These are phyloP conservation scores for Lissocephala sabroskyi DNA, from an alignment of 2,888 invertebrate genomes.

Conservation along the genomic window DNA sequence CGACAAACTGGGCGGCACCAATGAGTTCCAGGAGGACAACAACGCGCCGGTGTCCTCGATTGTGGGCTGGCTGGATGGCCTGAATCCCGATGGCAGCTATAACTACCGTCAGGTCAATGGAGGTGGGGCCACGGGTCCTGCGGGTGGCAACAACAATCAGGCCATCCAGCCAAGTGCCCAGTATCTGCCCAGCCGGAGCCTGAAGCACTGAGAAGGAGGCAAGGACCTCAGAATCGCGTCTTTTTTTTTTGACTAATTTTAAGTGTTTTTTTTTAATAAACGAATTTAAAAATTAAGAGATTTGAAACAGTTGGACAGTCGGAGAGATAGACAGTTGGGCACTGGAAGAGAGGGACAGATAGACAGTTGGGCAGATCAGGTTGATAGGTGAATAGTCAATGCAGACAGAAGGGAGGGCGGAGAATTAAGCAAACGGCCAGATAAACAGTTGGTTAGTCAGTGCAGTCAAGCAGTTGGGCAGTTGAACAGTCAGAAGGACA, in stretches of 20 bases:
- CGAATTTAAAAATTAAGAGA: background rate
- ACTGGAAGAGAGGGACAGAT: no score
- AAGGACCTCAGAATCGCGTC: no score
- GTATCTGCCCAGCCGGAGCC: constrained; percentile 54
- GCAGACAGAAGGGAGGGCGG: no score
- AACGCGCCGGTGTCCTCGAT: constrained; percentile 65
- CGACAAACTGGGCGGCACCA: constrained; percentile 66
- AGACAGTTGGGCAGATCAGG: no score
- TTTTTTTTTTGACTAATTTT: constrained; percentile 21
- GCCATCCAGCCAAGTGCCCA: constrained; percentile 38
- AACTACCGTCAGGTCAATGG: constrained; percentile 58
- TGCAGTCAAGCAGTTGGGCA: no score
- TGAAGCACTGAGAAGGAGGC: constrained; percentile 42
- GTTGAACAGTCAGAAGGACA: no score
- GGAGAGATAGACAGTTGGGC: no score
- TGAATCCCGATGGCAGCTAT: constrained; percentile 66
- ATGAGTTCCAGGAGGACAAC: constrained; percentile 62
- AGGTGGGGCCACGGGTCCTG: constrained; percentile 1
- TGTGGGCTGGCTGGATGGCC: constrained; percentile 63
- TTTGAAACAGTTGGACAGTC: no score
- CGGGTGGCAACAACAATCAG: constrained; percentile 4
- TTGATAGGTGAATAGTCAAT: no score
- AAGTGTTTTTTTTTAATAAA: constrained; percentile 6
- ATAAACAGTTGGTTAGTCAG: no score
- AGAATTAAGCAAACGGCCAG: no score